Conservation (phyloP, 2,113 vertebrate genomes). For the Tautogolabrus adspersus region DNA sequence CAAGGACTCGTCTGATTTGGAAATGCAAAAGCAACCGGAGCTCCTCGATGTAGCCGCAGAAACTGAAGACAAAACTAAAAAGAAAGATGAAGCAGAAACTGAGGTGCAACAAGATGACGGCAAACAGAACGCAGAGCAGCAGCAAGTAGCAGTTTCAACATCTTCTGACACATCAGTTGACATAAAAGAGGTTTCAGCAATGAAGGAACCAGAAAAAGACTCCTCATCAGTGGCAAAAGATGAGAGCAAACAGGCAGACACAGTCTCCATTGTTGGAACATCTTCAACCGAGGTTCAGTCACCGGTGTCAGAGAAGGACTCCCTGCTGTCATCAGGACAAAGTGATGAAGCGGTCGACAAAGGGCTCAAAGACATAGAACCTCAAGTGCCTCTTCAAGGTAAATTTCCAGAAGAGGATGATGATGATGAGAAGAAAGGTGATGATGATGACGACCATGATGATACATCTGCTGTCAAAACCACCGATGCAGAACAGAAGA, state of each 20-base stretch:
- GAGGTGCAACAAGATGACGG: slow-evolving; percentile 49
- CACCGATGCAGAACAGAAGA: slow-evolving; percentile 20
- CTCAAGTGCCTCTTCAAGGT: slow-evolving; percentile 52
- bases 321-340: slow-evolving; percentile 63
- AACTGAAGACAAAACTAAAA: slow-evolving; percentile 56
- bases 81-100: slow-evolving; percentile 46
- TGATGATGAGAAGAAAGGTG: slow-evolving; percentile 67
- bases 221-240: slow-evolving; percentile 29
- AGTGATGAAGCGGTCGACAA: slow-evolving; percentile 45
- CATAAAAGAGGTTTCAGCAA: slow-evolving; percentile 49
- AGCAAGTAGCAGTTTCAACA: slow-evolving; percentile 35
- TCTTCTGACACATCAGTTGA: slow-evolving; percentile 47
- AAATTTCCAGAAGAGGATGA: slow-evolving; percentile 84
- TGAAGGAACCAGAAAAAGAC: slow-evolving; percentile 57
- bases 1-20: slow-evolving; percentile 80
- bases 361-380: slow-evolving; percentile 61
- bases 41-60: neutral
- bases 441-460: slow-evolving; percentile 79
- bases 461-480: slow-evolving; percentile 68
- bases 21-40: slow-evolving; percentile 70
- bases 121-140: slow-evolving; percentile 36
- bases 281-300: slow-evolving; percentile 43
- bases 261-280: slow-evolving; percentile 1
- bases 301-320: slow-evolving; percentile 33
- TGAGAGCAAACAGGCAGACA: slow-evolving; percentile 45